Percentiles rank a stretch among this genome's conserved stretches.
Evolutionary conservation across 2,797 vertebrate species (phyloP).

Genomic region (Notamacropus eugenii): DNA sequence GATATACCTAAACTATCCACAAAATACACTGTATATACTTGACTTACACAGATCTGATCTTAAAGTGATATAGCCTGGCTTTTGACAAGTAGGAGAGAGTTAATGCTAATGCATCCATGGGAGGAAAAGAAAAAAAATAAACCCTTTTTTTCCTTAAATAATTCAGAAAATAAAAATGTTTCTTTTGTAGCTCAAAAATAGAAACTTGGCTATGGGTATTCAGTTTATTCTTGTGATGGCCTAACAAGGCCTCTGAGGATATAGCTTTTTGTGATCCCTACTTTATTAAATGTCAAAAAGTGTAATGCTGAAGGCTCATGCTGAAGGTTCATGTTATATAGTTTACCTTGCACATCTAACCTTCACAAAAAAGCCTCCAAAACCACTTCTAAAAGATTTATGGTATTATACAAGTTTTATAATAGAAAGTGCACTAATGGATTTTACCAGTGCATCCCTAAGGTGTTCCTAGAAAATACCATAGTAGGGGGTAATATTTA

Average conservation of each 20-base stretch:
- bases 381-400: slow-evolving; percentile 93
- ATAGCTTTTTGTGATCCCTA: slow-evolving; percentile 85
- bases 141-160: slow-evolving; percentile 71
- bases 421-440: slow-evolving; percentile 91
- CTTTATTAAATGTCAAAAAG: slow-evolving; percentile 89
- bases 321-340: slow-evolving; percentile 77
- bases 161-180: slow-evolving; percentile 81
- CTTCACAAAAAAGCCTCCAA: slow-evolving; percentile 82
- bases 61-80: fast-evolving
- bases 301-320: slow-evolving; percentile 80
- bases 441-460: slow-evolving; percentile 89
- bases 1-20: neutral
- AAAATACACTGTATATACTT: neutral
- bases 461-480: slow-evolving; percentile 89
- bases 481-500: slow-evolving; percentile 86
- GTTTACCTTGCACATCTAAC: slow-evolving; percentile 82
- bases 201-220: slow-evolving; percentile 74
- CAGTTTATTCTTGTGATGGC: slow-evolving; percentile 72
- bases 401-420: slow-evolving; percentile 95
- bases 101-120: neutral
- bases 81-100: neutral
- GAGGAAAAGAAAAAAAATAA: slow-evolving; percentile 7
- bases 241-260: slow-evolving; percentile 87
- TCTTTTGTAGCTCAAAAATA: slow-evolving; percentile 80
- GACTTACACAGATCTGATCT: neutral